Evolutionary conservation across 2,888 invertebrate species (phyloP).

Genomic region (Oscheius sp.): DNA sequence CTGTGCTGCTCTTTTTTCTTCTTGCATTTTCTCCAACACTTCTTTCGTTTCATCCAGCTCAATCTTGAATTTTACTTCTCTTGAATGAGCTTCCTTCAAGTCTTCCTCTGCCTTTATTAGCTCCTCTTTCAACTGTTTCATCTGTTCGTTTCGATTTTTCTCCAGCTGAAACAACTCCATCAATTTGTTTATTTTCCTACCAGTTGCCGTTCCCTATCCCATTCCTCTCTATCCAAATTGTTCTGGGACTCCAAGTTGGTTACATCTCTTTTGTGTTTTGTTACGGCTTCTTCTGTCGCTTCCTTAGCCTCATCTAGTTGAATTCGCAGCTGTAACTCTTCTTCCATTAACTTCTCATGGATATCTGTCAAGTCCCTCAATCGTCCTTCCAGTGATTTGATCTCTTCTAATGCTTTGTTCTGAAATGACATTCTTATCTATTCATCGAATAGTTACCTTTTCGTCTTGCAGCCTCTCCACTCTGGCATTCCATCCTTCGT

Average conservation of each 20-base stretch:
- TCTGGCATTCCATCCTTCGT: slow-evolving; percentile 36
- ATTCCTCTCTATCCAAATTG: slow-evolving; percentile 29
- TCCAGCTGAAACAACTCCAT: slow-evolving; percentile 35
- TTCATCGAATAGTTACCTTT: slow-evolving; percentile 1
- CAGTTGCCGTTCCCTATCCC: slow-evolving; percentile 30
- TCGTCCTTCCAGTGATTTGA: slow-evolving; percentile 32
- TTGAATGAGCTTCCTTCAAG: slow-evolving; percentile 37
- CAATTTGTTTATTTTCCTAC: neutral
- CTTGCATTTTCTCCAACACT: slow-evolving; percentile 19
- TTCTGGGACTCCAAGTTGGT: slow-evolving; percentile 22
- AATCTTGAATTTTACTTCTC: slow-evolving; percentile 29
- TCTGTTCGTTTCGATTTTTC: slow-evolving; percentile 28
- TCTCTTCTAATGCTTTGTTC: slow-evolving; percentile 17
- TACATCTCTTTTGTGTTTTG: slow-evolving; percentile 28
- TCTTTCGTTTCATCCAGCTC: slow-evolving; percentile 35
- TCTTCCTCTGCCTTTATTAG: slow-evolving; percentile 37
- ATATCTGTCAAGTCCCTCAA: slow-evolving; percentile 43
- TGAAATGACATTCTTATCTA: neutral
- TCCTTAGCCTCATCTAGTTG: slow-evolving; percentile 31
- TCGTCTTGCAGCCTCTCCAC: slow-evolving; percentile 31
- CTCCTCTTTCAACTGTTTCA: slow-evolving; percentile 36
- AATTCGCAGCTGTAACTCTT: slow-evolving; percentile 38
- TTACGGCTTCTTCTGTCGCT: slow-evolving; percentile 15
- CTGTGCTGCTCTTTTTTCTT: slow-evolving; percentile 32
- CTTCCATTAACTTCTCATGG: slow-evolving; percentile 45